These are phyloP conservation scores for Cremastinae sp. DNA, from an alignment of 2,888 invertebrate species.

Conservation along the genomic window DNA sequence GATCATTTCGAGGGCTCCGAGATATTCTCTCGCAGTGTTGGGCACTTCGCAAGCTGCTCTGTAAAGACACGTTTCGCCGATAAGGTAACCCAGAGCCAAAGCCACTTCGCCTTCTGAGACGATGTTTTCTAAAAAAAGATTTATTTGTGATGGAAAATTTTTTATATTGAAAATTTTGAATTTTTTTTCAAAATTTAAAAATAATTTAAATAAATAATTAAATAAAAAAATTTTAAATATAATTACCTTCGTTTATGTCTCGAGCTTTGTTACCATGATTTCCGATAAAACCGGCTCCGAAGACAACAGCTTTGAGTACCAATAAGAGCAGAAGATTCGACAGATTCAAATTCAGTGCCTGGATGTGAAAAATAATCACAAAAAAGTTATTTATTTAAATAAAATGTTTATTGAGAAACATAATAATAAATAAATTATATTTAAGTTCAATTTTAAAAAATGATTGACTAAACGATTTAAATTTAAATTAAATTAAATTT, in stretches of 20 bases:
- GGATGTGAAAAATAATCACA: conserved; percentile 57
- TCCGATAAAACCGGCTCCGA: conserved; percentile 90
- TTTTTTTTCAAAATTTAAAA: conserved; percentile 12
- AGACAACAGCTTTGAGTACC: conserved; percentile 90
- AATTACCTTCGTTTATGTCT: conserved; percentile 83
- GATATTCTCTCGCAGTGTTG: conserved; percentile 86
- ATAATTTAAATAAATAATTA: background rate
- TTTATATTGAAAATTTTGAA: conserved; percentile 23
- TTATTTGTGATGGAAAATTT: conserved; percentile 46
- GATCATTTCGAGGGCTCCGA: conserved; percentile 89
- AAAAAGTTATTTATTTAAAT: no score
- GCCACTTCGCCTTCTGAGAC: conserved; percentile 86
- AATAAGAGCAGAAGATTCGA: conserved; percentile 90
- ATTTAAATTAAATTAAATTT: no score
- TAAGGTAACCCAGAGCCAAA: conserved; percentile 86
- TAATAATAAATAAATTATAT: no score
- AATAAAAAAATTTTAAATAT: background rate
- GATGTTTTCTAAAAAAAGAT: conserved; percentile 69
- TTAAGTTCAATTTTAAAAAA: no score
- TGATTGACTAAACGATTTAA: no score
- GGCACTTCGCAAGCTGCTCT: conserved; percentile 89
- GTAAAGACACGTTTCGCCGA: conserved; percentile 87
- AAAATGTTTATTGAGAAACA: no score
- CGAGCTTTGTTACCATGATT: conserved; percentile 81
- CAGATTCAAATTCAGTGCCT: conserved; percentile 90